phyloP scores from a whole-genome alignment of 2,888 invertebrate species.

The Lottia gigantea region DNA sequence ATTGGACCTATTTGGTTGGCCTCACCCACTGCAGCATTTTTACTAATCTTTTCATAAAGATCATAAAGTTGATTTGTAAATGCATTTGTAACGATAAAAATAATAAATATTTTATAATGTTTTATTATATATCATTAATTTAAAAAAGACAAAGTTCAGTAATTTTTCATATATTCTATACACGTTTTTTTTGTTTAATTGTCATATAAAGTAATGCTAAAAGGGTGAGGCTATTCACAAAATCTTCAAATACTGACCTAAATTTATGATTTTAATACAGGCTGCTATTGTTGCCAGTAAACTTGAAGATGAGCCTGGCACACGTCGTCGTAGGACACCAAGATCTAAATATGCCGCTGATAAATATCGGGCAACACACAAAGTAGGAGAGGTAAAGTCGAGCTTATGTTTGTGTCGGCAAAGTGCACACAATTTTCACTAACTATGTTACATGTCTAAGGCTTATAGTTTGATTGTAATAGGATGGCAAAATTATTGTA shows the following conservation, averaged over 20 bases:
- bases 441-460: no score
- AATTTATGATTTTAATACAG: conserved; percentile 36
- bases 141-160: no score
- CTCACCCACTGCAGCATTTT: no score
- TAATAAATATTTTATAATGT: no score
- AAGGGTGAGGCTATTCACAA: conserved; percentile 10
- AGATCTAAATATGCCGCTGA: conserved; percentile 51
- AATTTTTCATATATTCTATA: neutral
- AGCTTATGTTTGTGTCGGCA: conserved; percentile 11
- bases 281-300: conserved; percentile 59
- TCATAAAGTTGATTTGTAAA: no score
- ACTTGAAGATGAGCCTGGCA: conserved; percentile 47
- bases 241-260: conserved; percentile 2
- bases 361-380: conserved; percentile 33
- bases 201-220: neutral
- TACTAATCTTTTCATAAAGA: no score
- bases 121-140: no score
- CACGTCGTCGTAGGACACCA: conserved; percentile 42
- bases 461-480: no score
- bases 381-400: conserved; percentile 25
- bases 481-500: no score
- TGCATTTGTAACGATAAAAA: no score
- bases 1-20: no score
- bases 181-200: neutral
- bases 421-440: neutral